Base-by-base conservation (phyloP, 2,888 invertebrate genomes). In the Cinara cedri region DNA sequence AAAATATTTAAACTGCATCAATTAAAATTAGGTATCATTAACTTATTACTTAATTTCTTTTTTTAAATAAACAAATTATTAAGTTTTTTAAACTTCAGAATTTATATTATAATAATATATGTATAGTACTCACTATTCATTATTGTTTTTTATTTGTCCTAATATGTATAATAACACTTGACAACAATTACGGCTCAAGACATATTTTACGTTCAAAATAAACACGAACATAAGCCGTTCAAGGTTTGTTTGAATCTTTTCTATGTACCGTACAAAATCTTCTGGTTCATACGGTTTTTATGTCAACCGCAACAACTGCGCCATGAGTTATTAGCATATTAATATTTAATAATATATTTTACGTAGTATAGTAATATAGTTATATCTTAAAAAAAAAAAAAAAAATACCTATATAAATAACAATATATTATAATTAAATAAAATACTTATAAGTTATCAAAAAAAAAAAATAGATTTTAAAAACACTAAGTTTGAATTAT, bases 221-320 rank as follows among this genome's bases (percentile, higher is more conserved):
- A 76, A 65, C 42, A 54, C 54, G 14, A 24, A 3, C 34, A 11
- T 10, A 70, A 55, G 24, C 21, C 44, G 63, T 54, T 76, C 57
- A 68, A 76, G 49, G 57, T 68, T 68, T 57, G 19, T 54, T 75
- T 4, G 57, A 68, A 68, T 76, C 24, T 19, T 57, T 68, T 49
- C 19, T 57, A 76, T 49, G 55, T 21, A 6, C 34, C 14, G 19
- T 51, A 63, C 19, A 51, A 62, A 72, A 60, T 60, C 60, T 57
- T 72, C 60, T 8, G 16, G 51, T 51, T n/a, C 21, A 74, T 62
- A 74, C 14, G 4, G 19, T 46, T 68, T 24, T 46, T 26, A 60
- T 26, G 46, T 46, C 60, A 51, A 74, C 51, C 26, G 19, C 26
- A 49, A 62, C 44, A 21, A 44, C n/a, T n/a, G n/a, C 10, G 19